Evolutionary conservation across 2,888 invertebrate genomes (phyloP).

Genomic region (Cryptocephalus primarius): DNA sequence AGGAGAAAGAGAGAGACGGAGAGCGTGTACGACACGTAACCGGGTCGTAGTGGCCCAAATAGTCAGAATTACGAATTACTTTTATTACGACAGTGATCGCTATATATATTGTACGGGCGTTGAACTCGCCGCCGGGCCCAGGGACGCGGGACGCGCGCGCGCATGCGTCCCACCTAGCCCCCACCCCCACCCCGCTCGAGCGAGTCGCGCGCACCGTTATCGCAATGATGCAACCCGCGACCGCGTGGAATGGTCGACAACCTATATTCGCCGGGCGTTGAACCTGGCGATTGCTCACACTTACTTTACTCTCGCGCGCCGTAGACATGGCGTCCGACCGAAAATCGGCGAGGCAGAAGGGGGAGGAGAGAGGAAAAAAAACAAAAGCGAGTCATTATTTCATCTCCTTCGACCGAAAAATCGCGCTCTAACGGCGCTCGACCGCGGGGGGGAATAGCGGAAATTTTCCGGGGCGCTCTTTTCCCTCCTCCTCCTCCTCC

Average conservation of each 20-base stretch:
- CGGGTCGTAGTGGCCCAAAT: slow-evolving; percentile 19
- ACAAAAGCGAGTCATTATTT: too few species aligned
- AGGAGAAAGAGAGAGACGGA: neutral
- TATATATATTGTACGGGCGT: neutral
- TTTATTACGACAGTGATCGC: slow-evolving; percentile 5
- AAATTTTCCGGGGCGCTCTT: too few species aligned
- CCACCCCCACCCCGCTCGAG: slow-evolving; percentile 9
- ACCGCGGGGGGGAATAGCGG: too few species aligned
- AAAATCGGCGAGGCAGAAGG: too few species aligned
- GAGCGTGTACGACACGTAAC: slow-evolving; percentile 6
- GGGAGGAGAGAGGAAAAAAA: too few species aligned
- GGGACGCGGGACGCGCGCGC: neutral
- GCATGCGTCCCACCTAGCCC: too few species aligned
- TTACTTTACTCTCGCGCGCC: too few species aligned
- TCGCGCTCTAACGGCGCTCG: too few species aligned
- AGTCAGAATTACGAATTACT: slow-evolving; percentile 20
- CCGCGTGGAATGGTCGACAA: slow-evolving; percentile 16
- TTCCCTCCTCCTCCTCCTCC: too few species aligned
- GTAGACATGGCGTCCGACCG: too few species aligned
- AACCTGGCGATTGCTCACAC: slow-evolving; percentile 4
- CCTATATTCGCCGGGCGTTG: slow-evolving; percentile 20
- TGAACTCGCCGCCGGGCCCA: neutral
- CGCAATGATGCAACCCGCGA: slow-evolving; percentile 20
- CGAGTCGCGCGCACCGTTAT: slow-evolving; percentile 18
- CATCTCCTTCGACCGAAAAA: too few species aligned